These are phyloP conservation scores for Aspidiotus rigidus DNA, from an alignment of 2,888 invertebrate species.

Conservation along the genomic window DNA sequence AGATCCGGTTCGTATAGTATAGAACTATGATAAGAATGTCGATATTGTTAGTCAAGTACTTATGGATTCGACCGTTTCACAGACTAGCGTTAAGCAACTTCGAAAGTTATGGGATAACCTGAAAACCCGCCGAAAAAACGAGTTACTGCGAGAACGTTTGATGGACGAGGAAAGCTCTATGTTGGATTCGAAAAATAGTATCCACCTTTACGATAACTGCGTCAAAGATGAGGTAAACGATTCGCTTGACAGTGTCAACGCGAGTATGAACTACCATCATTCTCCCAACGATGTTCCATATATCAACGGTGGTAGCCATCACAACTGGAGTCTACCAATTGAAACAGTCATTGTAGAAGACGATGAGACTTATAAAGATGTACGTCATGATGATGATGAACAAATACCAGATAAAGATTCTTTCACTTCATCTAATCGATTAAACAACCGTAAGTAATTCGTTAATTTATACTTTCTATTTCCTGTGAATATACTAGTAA, in stretches of 20 bases:
- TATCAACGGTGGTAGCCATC: conserved; percentile 5
- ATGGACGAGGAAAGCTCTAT: conserved; percentile 13
- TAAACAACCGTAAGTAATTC: conserved; percentile 14
- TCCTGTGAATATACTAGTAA: not conserved
- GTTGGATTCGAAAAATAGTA: not conserved
- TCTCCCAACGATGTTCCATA: conserved; percentile 16
- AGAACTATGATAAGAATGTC: not conserved
- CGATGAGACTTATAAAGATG: conserved; percentile 16
- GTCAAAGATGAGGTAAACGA: conserved; percentile 18
- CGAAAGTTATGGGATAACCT: conserved; percentile 29
- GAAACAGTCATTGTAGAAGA: conserved; percentile 28
- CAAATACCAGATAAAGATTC: not conserved
- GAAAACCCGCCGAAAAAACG: conserved; percentile 27
- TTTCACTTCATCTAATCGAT: not conserved
- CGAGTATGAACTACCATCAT: conserved; percentile 20
- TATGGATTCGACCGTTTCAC: not conserved
- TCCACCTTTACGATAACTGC: conserved; percentile 8
- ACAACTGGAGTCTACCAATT: conserved; percentile 25
- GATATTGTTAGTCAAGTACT: too few relatives aligned
- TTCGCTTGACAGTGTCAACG: conserved; percentile 21
- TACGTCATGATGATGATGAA: conserved; percentile 16
- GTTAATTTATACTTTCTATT: not conserved
- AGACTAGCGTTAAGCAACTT: conserved; percentile 29
- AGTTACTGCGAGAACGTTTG: conserved; percentile 24
- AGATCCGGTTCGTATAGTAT: conserved; percentile 15